Evolutionary conservation across 2,888 invertebrate genomes (phyloP).

Genomic region (Synergus japonicus): DNA sequence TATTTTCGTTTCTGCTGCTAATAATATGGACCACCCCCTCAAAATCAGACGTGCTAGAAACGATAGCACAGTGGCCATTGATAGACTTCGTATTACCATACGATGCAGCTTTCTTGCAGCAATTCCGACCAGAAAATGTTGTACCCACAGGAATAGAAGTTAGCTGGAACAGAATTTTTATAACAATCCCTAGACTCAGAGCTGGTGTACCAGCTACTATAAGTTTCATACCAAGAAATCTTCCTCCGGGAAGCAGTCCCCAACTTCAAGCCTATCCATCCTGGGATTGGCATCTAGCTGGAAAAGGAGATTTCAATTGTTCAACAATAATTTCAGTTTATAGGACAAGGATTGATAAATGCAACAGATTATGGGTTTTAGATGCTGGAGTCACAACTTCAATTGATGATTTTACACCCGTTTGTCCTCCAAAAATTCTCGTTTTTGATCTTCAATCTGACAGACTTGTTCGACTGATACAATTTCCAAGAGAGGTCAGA

Average conservation of each 20-base stretch:
- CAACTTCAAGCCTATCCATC: conserved; percentile 86
- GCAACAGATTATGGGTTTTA: conserved; percentile 89
- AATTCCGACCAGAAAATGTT: conserved; percentile 85
- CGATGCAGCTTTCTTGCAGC: conserved; percentile 70
- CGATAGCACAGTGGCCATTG: conserved; percentile 77
- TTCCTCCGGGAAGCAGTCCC: conserved; percentile 84
- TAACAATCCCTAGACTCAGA: conserved; percentile 87
- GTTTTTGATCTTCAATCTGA: conserved; percentile 89
- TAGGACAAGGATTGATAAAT: conserved; percentile 86
- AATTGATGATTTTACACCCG: conserved; percentile 82
- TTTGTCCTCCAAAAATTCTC: conserved; percentile 89
- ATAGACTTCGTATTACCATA: conserved; percentile 75
- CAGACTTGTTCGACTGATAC: conserved; percentile 83
- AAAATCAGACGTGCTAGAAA: conserved; percentile 68
- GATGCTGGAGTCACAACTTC: conserved; percentile 88
- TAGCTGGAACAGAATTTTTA: conserved; percentile 84
- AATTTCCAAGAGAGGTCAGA: conserved; percentile 84
- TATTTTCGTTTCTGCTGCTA: conserved; percentile 49
- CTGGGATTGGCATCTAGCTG: conserved; percentile 88
- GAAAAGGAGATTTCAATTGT: conserved; percentile 85
- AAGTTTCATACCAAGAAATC: conserved; percentile 83
- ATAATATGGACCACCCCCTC: conserved; percentile 28
- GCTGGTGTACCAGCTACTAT: conserved; percentile 88
- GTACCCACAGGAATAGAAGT: conserved; percentile 88
- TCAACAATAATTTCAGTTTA: conserved; percentile 89